Evolutionary conservation across 1,140 invertebrate genomes (phyloP).

Genomic region (Atta colombica): DNA sequence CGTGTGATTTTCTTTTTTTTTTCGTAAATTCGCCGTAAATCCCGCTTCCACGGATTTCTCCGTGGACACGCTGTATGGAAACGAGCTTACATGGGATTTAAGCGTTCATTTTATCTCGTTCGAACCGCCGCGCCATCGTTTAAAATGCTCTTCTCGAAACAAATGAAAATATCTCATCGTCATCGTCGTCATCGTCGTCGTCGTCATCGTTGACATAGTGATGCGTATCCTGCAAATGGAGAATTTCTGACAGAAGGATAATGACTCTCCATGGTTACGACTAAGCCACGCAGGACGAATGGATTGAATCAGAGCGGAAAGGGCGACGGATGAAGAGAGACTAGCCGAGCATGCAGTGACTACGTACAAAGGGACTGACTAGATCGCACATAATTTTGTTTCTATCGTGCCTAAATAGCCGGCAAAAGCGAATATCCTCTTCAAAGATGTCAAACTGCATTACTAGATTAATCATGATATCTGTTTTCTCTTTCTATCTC

Average conservation of each 20-base stretch:
- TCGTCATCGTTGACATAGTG: neutral
- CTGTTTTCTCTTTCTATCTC: neutral
- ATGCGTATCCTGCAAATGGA: neutral
- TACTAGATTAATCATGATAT: constrained; percentile 21
- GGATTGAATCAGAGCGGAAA: neutral
- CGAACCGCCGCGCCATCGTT: neutral
- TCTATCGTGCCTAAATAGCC: constrained; percentile 36
- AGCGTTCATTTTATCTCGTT: constrained; percentile 46
- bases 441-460: constrained; percentile 48
- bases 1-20: neutral
- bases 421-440: constrained; percentile 47
- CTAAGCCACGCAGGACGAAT: neutral
- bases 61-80: constrained; percentile 25
- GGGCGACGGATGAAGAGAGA: constrained; percentile 11
- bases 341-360: constrained; percentile 41
- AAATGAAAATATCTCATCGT: constrained; percentile 26
- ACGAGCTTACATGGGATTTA: constrained; percentile 39
- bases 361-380: constrained; percentile 17
- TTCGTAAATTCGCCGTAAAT: constrained; percentile 41
- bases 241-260: constrained; percentile 33
- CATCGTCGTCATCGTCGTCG: neutral
- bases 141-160: constrained; percentile 10
- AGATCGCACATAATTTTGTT: constrained; percentile 49
- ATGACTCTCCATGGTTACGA: constrained; percentile 31
- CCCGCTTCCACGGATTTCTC: neutral